Evolutionary conservation across 2,797 vertebrate genomes (phyloP).

Genomic region (Salmo trutta): DNA sequence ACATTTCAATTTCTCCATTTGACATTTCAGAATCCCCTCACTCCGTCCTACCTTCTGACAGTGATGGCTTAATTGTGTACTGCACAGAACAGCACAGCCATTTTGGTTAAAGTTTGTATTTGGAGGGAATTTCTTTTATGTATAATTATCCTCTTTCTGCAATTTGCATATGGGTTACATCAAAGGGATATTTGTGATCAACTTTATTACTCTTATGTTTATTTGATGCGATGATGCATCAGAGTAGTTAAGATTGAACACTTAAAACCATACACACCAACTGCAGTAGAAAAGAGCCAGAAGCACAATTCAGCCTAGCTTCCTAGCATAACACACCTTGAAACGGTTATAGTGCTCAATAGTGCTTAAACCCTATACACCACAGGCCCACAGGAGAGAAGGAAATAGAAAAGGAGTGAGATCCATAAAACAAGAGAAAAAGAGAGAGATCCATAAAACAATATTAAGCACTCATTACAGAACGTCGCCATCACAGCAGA

Average conservation of each 20-base stretch:
- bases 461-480: conserved; percentile 19
- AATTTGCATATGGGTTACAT: conserved; percentile 10
- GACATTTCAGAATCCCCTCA: neutral
- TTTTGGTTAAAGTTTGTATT: neutral
- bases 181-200: conserved; percentile 4
- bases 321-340: too few relatives aligned
- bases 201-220: neutral
- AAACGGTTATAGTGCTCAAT: too few relatives aligned
- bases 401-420: neutral
- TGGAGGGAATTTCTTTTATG: neutral
- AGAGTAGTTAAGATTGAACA: neutral
- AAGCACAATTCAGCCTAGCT: too few relatives aligned
- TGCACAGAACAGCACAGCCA: neutral
- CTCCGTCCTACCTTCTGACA: neutral
- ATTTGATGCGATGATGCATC: conserved; percentile 6
- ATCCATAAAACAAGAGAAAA: neutral
- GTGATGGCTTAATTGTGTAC: neutral
- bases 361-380: too few relatives aligned
- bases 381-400: neutral
- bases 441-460: conserved; percentile 11
- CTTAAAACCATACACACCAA: neutral
- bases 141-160: neutral
- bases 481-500: conserved; percentile 12
- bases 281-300: too few relatives aligned
- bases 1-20: neutral